Conservation (phyloP, 2,113 vertebrate genomes). For the Cettia cetti region DNA sequence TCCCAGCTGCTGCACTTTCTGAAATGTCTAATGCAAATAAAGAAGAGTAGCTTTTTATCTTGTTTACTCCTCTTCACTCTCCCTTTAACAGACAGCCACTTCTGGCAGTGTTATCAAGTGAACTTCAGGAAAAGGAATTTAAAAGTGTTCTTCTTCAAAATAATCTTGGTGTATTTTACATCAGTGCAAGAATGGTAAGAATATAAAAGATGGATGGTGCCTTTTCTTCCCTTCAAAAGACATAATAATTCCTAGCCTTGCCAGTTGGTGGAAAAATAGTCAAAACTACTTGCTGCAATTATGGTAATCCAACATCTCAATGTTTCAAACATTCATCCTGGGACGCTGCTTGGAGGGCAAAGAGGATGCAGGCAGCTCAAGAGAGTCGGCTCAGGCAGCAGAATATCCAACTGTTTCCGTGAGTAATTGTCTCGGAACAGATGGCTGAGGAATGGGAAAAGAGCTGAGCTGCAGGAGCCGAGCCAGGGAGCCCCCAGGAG, state of each 20-base stretch:
- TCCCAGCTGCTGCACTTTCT: background rate
- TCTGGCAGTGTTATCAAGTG: background rate
- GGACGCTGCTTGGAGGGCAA: background rate
- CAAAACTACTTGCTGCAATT: background rate
- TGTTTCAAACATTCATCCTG: background rate
- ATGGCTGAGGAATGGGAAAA: background rate
- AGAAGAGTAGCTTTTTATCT: background rate
- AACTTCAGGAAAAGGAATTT: slow-evolving; percentile 1
- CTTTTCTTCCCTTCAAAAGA: slow-evolving; percentile 32
- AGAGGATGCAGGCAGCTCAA: background rate
- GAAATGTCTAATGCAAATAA: background rate
- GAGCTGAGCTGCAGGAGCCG: background rate
- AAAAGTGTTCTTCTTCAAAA: slow-evolving; percentile 23
- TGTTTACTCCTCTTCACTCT: slow-evolving; percentile 11
- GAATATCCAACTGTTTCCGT: background rate
- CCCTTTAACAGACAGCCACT: background rate
- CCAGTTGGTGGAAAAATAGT: background rate
- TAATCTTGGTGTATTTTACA: slow-evolving; percentile 41
- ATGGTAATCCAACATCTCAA: background rate
- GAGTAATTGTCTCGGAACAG: background rate
- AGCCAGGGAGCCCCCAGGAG: background rate
- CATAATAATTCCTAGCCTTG: background rate
- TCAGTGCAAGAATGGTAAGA: background rate
- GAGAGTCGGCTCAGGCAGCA: background rate
- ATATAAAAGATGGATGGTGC: background rate